A percentile compares a stretch with the other conserved stretches of the same genome.
Conservation (phyloP, 2,888 invertebrate species). For the Oscheius onirici region DNA sequence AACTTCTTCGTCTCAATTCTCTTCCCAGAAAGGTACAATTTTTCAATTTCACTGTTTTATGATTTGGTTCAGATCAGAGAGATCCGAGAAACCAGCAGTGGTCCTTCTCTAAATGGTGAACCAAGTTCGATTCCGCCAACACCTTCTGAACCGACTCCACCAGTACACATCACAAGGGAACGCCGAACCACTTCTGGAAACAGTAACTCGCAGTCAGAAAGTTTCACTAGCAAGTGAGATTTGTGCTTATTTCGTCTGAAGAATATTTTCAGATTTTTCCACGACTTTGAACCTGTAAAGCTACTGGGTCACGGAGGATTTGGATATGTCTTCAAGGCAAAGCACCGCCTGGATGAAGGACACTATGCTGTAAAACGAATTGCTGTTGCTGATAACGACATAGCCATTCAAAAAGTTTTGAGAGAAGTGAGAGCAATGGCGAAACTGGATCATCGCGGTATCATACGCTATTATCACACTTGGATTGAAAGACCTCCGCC, state of each 20-base stretch:
- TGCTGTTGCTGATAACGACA: conserved; percentile 81
- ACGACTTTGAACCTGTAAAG: conserved; percentile 71
- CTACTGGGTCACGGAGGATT: conserved; percentile 82
- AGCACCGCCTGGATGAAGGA: conserved; percentile 91
- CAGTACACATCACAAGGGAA: background rate
- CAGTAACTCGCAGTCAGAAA: conserved; percentile 3
- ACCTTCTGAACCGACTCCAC: background rate
- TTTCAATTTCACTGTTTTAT: background rate
- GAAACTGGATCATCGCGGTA: conserved; percentile 91
- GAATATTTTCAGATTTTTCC: conserved; percentile 47
- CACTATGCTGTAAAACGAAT: conserved; percentile 95
- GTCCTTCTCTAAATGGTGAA: conserved; percentile 11
- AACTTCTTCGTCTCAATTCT: background rate
- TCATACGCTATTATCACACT: conserved; percentile 92
- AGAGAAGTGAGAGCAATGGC: conserved; percentile 94
- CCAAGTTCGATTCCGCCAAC: conserved; percentile 8
- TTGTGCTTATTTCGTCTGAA: background rate
- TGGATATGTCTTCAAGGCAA: conserved; percentile 93
- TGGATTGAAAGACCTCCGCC: conserved; percentile 90
- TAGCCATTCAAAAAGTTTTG: conserved; percentile 86
- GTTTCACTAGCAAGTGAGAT: conserved; percentile 31
- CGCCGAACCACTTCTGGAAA: conserved; percentile 13
- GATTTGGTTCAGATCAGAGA: conserved; percentile 4
- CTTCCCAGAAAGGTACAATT: conserved; percentile 1
- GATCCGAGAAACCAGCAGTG: conserved; percentile 15